Base-by-base conservation (phyloP, 2,888 invertebrate genomes). In the Netelia melanura region DNA sequence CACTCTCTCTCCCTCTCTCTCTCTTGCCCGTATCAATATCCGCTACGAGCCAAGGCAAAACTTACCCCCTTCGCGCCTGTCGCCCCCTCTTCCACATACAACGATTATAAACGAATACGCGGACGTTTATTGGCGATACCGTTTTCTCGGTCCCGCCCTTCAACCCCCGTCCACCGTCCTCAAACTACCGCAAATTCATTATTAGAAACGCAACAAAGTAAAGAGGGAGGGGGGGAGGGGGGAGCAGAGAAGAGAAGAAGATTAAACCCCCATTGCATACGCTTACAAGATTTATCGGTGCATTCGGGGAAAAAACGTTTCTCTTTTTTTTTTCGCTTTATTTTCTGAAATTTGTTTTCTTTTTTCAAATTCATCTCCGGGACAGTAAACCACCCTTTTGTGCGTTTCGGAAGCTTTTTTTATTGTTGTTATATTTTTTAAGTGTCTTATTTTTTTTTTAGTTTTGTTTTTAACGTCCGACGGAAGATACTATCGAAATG, bases 51-150 rank as follows among this genome's bases (percentile, higher is more conserved):
- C 17, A 23, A 65, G 65, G 25, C 17, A 44, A 72, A 80, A 72
- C 58, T 1, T 58, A 44, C 72, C 56, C 6, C n/a, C 43, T 38
- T 11, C 58, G 23, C 52, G 14, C 44, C 52, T 38, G 65, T 64
- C 1, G 21, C 43, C 43, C 17, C 52, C 17, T 30, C 38, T 30
- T 38, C 38, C 38, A 8, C 38, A 71, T 62, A 84, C 82, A 83
- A 84, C 84, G 72, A 84, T 81, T 76, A 83, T 87, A 86, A 86
- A 85, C 79, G 82, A 86, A 88, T 79, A 82, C 82, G 68, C 82
- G 54, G 87, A 86, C 87, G 72, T 88, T 88, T 87, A 88, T 88
- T 82, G 87, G 78, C 84, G 81, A 85, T 82, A 74, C 72, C 70
- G 65, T 81, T 58, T 75, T 25, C 81, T 21, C 56, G 79, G 52